Conservation (phyloP, 2,888 invertebrate genomes). For the Sarcophaga variegata region DNA sequence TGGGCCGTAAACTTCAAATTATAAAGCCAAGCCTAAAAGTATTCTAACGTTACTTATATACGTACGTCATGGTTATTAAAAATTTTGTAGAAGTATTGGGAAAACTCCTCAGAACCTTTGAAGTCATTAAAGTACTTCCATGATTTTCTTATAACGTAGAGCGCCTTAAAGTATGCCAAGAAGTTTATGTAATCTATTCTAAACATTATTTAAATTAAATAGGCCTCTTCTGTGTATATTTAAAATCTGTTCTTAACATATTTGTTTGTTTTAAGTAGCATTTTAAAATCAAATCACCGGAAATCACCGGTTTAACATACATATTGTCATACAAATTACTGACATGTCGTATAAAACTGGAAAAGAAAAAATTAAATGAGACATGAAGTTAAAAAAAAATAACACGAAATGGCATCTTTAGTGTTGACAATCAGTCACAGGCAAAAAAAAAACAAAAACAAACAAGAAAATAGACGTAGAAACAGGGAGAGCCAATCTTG, state of each 20-base stretch:
- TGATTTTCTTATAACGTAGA: too few relatives aligned
- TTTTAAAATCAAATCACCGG: slow-evolving; percentile 37
- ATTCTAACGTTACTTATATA: too few relatives aligned
- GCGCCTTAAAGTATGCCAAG: not conserved
- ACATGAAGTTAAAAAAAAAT: not conserved
- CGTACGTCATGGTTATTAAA: too few relatives aligned
- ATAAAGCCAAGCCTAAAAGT: too few relatives aligned
- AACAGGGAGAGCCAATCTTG: not conserved
- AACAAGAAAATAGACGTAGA: not conserved
- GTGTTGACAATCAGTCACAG: not conserved
- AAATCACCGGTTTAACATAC: slow-evolving; percentile 36
- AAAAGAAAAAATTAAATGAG: slow-evolving; percentile 8
- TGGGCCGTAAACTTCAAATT: too few relatives aligned
- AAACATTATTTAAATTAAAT: not conserved
- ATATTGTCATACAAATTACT: slow-evolving; percentile 20
- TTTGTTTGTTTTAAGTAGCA: not conserved
- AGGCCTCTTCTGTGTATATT: not conserved
- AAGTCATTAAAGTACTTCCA: too few relatives aligned
- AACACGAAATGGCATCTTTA: slow-evolving; percentile 28
- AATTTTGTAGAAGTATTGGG: too few relatives aligned
- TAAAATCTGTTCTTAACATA: not conserved
- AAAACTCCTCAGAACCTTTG: too few relatives aligned
- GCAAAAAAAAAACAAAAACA: not conserved
- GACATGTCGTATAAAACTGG: not conserved
- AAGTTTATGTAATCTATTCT: not conserved